Conservation (phyloP, 1,140 invertebrate genomes). For the Dryas iulia region DNA sequence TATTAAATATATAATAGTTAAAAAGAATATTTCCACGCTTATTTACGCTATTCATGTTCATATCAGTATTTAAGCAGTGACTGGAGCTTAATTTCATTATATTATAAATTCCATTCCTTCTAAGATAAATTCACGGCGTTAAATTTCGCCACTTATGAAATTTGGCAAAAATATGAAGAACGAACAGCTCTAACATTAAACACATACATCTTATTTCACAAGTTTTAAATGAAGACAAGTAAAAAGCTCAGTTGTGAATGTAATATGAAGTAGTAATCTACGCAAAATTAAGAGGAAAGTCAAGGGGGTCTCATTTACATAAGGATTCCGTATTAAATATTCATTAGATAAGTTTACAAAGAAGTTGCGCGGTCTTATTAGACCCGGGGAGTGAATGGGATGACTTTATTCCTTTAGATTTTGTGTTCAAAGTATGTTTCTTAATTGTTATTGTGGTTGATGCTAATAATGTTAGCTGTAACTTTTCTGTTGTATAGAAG, state of each 20-base stretch:
- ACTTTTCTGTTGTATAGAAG: neutral
- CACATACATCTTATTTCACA: too few relatives aligned
- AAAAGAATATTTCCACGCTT: too few relatives aligned
- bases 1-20: too few relatives aligned
- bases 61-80: too few relatives aligned
- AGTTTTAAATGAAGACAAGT: too few relatives aligned
- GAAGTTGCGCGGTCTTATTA: conserved; percentile 25
- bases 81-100: too few relatives aligned
- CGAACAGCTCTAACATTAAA: too few relatives aligned
- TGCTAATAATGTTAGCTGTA: neutral
- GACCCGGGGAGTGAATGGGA: conserved; percentile 9
- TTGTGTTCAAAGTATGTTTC: neutral
- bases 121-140: too few relatives aligned
- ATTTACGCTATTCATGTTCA: too few relatives aligned
- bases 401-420: conserved; percentile 6
- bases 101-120: too few relatives aligned
- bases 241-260: neutral
- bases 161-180: too few relatives aligned
- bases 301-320: conserved; percentile 45
- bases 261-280: neutral
- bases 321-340: conserved; percentile 53
- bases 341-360: conserved; percentile 50
- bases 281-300: neutral
- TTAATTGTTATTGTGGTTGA: neutral
- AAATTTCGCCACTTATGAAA: too few relatives aligned